These are phyloP conservation scores for Agrotis segetum DNA, from an alignment of 2,888 invertebrate species.

Conservation along the genomic window DNA sequence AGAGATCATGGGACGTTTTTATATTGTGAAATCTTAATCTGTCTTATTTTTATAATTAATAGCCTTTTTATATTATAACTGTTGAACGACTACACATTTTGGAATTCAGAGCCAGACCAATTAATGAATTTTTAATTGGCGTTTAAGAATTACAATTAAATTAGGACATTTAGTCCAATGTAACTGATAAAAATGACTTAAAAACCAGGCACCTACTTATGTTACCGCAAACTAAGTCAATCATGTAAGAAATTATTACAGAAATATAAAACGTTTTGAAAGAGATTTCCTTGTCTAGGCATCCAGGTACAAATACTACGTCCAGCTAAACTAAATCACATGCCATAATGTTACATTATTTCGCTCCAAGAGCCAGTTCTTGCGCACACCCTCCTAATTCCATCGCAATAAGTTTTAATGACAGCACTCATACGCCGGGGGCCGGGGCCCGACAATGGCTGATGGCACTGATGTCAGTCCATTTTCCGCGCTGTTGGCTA, in stretches of 20 bases:
- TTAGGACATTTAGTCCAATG: too few species aligned
- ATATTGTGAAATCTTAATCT: not conserved
- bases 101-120: too few species aligned
- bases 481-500: constrained; percentile 57
- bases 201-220: too few species aligned
- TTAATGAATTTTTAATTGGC: too few species aligned
- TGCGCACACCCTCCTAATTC: constrained; percentile 27
- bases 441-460: constrained; percentile 39
- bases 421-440: constrained; percentile 18
- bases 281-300: too few species aligned
- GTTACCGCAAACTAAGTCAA: too few species aligned
- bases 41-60: not conserved
- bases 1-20: not conserved
- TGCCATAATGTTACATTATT: not conserved
- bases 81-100: too few species aligned
- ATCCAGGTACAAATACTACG: too few species aligned
- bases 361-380: not conserved
- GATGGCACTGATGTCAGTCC: constrained; percentile 35
- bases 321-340: not conserved
- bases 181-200: too few species aligned
- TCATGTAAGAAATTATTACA: too few species aligned
- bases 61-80: not conserved
- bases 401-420: constrained; percentile 44
- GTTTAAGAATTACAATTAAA: too few species aligned
- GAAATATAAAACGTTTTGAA: too few species aligned